These are phyloP conservation scores for Chaenocephalus aceratus DNA, from an alignment of 2,113 vertebrate genomes.

Conservation along the genomic window DNA sequence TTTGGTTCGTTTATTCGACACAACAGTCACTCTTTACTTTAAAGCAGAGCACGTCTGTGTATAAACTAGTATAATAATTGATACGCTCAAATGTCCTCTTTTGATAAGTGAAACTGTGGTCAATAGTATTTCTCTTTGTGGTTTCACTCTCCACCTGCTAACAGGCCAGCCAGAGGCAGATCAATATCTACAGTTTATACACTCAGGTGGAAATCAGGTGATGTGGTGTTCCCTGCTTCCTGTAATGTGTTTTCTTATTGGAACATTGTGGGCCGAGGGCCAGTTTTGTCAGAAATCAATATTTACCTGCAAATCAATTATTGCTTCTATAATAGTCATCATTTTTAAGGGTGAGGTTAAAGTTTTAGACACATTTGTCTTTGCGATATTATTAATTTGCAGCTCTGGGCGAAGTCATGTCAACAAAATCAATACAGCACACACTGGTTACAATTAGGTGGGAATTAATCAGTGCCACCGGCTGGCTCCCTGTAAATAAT, in stretches of 20 bases:
- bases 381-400: conserved; percentile 74
- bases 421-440: conserved; percentile 67
- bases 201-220: conserved; percentile 57
- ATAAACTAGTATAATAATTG: conserved; percentile 22
- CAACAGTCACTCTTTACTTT: neutral
- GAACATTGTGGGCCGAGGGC: conserved; percentile 40
- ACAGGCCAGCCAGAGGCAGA: conserved; percentile 54
- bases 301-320: conserved; percentile 69
- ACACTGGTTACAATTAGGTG: conserved; percentile 77
- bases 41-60: conserved; percentile 9
- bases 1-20: neutral
- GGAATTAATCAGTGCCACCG: conserved; percentile 76
- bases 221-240: conserved; percentile 36
- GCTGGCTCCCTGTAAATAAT: conserved; percentile 74
- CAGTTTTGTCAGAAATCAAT: conserved; percentile 69
- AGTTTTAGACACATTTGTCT: conserved; percentile 74
- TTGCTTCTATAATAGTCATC: conserved; percentile 62
- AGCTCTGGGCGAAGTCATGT: conserved; percentile 67
- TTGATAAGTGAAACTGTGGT: conserved; percentile 29
- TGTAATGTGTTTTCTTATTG: conserved; percentile 55
- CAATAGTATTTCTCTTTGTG: conserved; percentile 46
- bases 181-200: conserved; percentile 65
- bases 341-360: conserved; percentile 62
- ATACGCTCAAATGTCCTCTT: conserved; percentile 13
- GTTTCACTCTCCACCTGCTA: conserved; percentile 46